Conservation (phyloP, 2,113 vertebrate genomes). For the Nycticryphes semicollaris region DNA sequence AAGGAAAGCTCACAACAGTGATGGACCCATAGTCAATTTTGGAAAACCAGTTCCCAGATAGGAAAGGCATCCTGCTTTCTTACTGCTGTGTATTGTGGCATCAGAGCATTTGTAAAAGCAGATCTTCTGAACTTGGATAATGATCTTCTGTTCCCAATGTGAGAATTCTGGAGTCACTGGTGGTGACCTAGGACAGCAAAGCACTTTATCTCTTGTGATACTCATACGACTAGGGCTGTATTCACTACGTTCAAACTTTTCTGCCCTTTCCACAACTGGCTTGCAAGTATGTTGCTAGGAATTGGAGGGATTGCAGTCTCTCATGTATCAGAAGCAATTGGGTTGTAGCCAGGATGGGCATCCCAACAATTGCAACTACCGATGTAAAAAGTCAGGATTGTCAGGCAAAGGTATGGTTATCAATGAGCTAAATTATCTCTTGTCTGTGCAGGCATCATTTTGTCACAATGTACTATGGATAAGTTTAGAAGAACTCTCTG, state of each 20-base stretch:
- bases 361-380: fast-evolving
- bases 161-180: not conserved
- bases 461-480: fast-evolving
- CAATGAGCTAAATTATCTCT: fast-evolving
- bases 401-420: not conserved
- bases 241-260: not conserved
- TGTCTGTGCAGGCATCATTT: fast-evolving
- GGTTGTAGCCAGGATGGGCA: not conserved
- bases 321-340: no score
- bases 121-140: not conserved
- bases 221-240: not conserved
- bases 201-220: not conserved
- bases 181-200: not conserved
- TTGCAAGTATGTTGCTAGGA: fast-evolving
- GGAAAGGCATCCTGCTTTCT: not conserved
- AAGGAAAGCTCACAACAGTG: not conserved
- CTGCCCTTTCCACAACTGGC: not conserved
- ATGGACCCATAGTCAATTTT: not conserved
- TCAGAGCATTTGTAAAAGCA: not conserved
- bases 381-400: not conserved
- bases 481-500: not conserved
- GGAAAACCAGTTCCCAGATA: not conserved
- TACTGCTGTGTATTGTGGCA: not conserved
- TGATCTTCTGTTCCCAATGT: not conserved
- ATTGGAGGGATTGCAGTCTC: not conserved